These are phyloP conservation scores for Drosophila tsacasi DNA, from an alignment of 1,140 invertebrate species.

Conservation along the genomic window DNA sequence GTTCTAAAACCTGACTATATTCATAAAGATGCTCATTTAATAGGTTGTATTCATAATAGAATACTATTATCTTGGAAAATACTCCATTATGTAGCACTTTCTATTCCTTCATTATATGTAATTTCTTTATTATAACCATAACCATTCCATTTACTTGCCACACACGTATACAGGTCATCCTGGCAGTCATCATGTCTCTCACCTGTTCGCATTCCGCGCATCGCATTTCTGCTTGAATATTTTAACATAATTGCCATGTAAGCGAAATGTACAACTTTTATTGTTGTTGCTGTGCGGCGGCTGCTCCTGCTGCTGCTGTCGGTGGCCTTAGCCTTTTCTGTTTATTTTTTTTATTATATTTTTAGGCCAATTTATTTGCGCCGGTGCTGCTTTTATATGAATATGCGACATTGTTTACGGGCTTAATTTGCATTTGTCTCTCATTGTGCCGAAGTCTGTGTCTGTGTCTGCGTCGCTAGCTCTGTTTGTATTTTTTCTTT, in stretches of 20 bases:
- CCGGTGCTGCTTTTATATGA: slow-evolving; percentile 31
- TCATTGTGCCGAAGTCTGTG: slow-evolving; percentile 40
- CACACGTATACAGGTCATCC: slow-evolving; percentile 30
- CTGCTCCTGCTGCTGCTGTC: slow-evolving; percentile 14
- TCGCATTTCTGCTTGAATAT: slow-evolving; percentile 37
- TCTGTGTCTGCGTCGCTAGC: neutral
- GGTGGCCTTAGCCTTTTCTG: slow-evolving; percentile 22
- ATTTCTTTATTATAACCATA: slow-evolving; percentile 20
- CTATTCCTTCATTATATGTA: slow-evolving; percentile 4
- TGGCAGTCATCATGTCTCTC: slow-evolving; percentile 26
- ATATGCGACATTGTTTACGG: slow-evolving; percentile 63
- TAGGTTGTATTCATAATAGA: neutral
- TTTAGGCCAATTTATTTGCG: slow-evolving; percentile 61
- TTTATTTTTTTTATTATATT: slow-evolving; percentile 30
- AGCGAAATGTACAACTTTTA: slow-evolving; percentile 56
- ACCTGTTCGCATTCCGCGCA: slow-evolving; percentile 30
- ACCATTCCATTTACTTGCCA: neutral
- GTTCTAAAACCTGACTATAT: no score
- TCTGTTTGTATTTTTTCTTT: slow-evolving; percentile 16
- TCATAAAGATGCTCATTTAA: neutral
- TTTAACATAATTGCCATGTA: slow-evolving; percentile 62
- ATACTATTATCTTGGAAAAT: neutral
- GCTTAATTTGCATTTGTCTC: slow-evolving; percentile 64
- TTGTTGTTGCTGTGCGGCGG: slow-evolving; percentile 35
- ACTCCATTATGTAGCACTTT: neutral